Base-by-base conservation (phyloP, 2,888 invertebrate genomes). In the Seladonia tumulorum region DNA sequence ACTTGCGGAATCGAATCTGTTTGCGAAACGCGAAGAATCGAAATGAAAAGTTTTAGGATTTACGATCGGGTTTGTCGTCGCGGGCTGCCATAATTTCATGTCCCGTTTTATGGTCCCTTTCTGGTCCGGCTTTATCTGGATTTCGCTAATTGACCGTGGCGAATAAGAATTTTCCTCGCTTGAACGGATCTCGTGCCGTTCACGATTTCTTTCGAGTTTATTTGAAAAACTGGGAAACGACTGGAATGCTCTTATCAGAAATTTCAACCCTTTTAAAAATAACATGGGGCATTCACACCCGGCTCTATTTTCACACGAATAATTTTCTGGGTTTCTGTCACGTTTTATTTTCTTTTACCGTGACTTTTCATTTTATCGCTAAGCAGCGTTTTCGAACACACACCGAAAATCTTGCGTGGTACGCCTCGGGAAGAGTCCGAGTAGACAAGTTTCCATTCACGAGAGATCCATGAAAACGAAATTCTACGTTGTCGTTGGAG, bases 161-260 rank as follows among this genome's bases (percentile, higher is more conserved):
- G 90, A 92, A 93, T 91, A 87, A 91, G 90, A 91, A 91, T 92
- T 91, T 90, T 92, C 87, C 86, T 87, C 90, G 90, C 88, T 89
- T 86, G 82, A 82, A 74, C 63, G 75, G 22, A 71, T 63, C 74
- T 63, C 74, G 76, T 49, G 79, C 85, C 66, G 76, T 76, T 71
- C 29, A 79, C 81, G 82, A 79, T 85, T 88, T 91, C 87, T 85
- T 85, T 86, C 53, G 88, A 85, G 87, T 60, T 39, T 75, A 72
- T 49, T 72, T 77, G 29, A 76, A 68, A 76, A 47, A 66, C 47
- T 12, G 47, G 29, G n/a, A 35, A 63, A 76, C 16, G 22, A 16
- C 47, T 57, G 3, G 39, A 4, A 68, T 10, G 57, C 57, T n/a
- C 12, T n/a, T 57, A 22, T 57, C 12, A 12, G 10, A n/a, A 12